Evolutionary conservation across 2,888 invertebrate genomes (phyloP), one percentile per base, ranked within the genome.

Genomic region (Drosophila percnosoma): DNA sequence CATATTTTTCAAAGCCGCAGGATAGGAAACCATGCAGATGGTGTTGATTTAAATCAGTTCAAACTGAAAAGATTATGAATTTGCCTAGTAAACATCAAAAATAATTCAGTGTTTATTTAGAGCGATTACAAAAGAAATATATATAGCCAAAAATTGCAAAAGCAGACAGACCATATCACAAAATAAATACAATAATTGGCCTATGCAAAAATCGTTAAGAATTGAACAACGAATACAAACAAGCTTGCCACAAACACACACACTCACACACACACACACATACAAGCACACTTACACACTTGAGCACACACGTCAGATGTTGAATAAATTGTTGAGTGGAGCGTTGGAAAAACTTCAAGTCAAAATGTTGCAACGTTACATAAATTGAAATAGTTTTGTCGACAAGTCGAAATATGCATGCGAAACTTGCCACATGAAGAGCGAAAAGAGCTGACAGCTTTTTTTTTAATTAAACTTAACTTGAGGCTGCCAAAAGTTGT

Each of bases 391-490:
- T 85, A 89, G 85, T 85, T 89, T 71, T 70, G 70, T 66, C 61
- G 79, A 83, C 87, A 71, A 71, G 69, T 80, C 74, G 48, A 71
- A 73, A 79, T 60, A 74, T 83, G 78, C 83, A 75, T 68, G 67
- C 59, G 54, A 75, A 83, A 87, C 80, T 85, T 87, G 67, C 73
- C 49, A 34, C 67, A 55, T 27, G 27, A 49, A 62, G 34, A 24
- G 18, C 18, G 21, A 42, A 33, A 55, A 51, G 59, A 66, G 75
- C 69, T 73, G 69, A 73, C 72, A 75, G 55, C 63, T 76, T 52
- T 69, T 87, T 75, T 82, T 84, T 87, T 87, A 86, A 89, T 86
- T 86, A 89, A 86, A 89, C 80, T 80, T 63, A 87, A 87, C 82
- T 86, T 78, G 78, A 59, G 67, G 33, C 49, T 55, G 70, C n/a